A percentile compares a stretch with the other conserved stretches of the same genome.
phyloP scores from a whole-genome alignment of 2,888 invertebrate genomes.

The Pterostichus madidus region DNA sequence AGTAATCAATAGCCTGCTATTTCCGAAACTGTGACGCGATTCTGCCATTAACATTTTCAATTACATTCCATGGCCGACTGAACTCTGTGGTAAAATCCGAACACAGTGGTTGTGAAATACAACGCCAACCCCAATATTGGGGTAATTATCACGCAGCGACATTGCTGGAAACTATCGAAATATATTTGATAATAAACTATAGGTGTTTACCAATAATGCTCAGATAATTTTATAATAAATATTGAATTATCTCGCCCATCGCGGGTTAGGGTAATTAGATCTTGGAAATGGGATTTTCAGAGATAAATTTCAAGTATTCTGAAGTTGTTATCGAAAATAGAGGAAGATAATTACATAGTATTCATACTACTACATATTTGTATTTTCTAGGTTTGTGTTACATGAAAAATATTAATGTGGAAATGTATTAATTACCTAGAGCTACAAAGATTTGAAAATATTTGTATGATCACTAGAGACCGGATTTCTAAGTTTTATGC shows the following conservation, averaged over 20 bases:
- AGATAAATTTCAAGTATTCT: conserved; percentile 49
- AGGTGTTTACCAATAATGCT: conserved; percentile 30
- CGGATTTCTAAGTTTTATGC: too few relatives aligned
- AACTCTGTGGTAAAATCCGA: conserved; percentile 19
- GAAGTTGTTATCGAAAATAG: conserved; percentile 54
- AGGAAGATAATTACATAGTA: conserved; percentile 22
- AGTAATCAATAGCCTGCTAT: conserved; percentile 11
- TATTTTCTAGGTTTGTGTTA: too few relatives aligned
- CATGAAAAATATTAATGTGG: too few relatives aligned
- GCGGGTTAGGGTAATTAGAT: conserved; percentile 27
- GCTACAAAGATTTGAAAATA: too few relatives aligned
- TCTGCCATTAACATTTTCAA: conserved; percentile 37
- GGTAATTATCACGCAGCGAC: conserved; percentile 28
- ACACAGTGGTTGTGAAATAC: not conserved
- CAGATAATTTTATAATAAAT: conserved; percentile 52
- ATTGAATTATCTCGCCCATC: conserved; percentile 43
- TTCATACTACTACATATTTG: not conserved
- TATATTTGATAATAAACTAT: conserved; percentile 28
- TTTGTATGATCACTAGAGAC: too few relatives aligned
- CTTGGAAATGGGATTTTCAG: conserved; percentile 48
- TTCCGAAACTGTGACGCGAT: conserved; percentile 27
- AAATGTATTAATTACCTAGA: too few relatives aligned
- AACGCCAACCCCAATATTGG: not conserved
- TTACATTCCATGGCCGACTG: not conserved
- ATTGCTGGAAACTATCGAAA: conserved; percentile 22